Base-by-base conservation (phyloP, 1,140 invertebrate genomes). In the Papilio machaon region DNA sequence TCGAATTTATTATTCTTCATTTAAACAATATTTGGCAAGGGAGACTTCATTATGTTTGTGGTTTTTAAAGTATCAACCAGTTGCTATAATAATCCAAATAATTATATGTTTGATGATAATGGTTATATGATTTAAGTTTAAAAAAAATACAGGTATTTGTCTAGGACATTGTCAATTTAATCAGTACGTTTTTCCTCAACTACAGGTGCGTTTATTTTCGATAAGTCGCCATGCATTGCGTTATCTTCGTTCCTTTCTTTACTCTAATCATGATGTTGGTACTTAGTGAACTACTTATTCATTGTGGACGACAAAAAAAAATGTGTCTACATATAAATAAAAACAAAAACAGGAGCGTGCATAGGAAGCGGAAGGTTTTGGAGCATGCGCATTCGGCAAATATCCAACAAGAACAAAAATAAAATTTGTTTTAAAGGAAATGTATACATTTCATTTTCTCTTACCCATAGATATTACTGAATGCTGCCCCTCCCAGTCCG, bases 401-500 rank as follows among this genome's bases (percentile, higher is more conserved):
- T 79, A 79, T 58, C 17, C 30, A 64, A 64, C 35, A 78, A 38
- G 76, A 46, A 81, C 13, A 77, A 67, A 67, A 67, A 67, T 35
- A 10, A 15, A 35, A 67, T 10, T 64, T 35, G 58, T 58, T 58
- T 19, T 19, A 64, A 64, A 30, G 30, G 58, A 47, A 80, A 90
- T 30, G 0, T 19, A 17, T 47, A 35, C 17, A 13, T 73, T 73
- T 46, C 17, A 17, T 54, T 77, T 77, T 60, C 10, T 13, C 90
- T 89, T 95, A 96, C 96, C 95, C 95, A 89, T 96, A 96, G 70
- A 95, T 93, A 81, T 94, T 89, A 82, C 91, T 95, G 79, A 96
- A 95, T 38, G 95, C 92, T 17, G 95, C 95, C 4, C 95, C 95
- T 46, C 96, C 96, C 7, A 96, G 83, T 0, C 95, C 95, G 17